These are phyloP conservation scores for Zalophus californianus DNA, from an alignment of 2,797 vertebrate species.

Conservation along the genomic window DNA sequence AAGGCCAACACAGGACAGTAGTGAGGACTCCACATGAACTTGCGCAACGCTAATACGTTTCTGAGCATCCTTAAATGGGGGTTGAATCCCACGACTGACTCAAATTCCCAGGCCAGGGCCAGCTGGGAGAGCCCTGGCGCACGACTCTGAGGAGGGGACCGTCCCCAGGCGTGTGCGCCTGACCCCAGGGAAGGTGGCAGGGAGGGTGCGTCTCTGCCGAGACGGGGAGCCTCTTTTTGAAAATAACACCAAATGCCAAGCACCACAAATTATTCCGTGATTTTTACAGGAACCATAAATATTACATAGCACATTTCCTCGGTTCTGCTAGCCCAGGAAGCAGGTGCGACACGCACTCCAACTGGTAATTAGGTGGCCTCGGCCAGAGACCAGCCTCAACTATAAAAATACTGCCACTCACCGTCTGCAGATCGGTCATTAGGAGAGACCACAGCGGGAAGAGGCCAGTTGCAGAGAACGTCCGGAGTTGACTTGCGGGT, in stretches of 20 bases:
- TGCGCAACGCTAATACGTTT: fast-evolving
- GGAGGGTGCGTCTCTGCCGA: neutral
- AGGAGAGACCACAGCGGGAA: neutral
- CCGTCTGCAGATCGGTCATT: fast-evolving
- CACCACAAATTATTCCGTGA: neutral
- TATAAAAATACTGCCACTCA: neutral
- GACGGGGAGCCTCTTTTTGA: neutral
- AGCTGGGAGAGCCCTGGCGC: fast-evolving
- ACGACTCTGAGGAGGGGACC: no score
- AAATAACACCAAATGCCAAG: neutral
- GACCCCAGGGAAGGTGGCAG: fast-evolving
- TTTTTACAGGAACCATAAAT: conserved; percentile 50
- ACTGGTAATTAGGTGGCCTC: neutral
- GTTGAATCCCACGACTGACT: neutral
- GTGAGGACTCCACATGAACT: neutral
- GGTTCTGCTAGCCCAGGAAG: neutral
- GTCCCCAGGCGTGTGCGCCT: neutral
- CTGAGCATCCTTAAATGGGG: neutral
- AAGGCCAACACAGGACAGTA: neutral
- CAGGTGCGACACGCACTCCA: neutral
- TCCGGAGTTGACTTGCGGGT: neutral
- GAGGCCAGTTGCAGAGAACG: fast-evolving
- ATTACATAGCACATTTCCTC: neutral
- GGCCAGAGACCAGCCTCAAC: neutral
- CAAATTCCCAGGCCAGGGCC: neutral